Conservation (phyloP, 2,113 vertebrate species). For the Oreochromis spilurus region DNA sequence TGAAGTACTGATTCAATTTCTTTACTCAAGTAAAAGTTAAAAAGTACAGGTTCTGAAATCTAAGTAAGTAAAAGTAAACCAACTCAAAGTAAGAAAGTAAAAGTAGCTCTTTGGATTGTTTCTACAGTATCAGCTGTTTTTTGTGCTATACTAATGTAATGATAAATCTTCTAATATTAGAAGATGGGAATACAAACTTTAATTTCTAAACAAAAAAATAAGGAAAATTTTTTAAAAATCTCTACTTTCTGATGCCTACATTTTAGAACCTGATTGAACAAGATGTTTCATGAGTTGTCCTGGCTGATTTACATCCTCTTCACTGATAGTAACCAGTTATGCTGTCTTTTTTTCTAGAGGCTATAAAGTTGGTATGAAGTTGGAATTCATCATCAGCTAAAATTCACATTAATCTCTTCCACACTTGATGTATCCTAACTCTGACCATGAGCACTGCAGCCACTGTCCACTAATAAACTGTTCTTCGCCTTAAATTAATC, state of each 20-base stretch:
- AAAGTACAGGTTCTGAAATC: not conserved
- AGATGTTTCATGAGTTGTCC: not conserved
- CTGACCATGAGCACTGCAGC: not conserved
- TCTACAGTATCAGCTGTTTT: not conserved
- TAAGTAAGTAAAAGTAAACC: not conserved
- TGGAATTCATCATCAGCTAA: not conserved
- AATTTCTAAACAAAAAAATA: rapidly evolving
- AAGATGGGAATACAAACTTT: not conserved
- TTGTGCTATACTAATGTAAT: not conserved
- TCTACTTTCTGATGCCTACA: not conserved
- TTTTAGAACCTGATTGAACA: not conserved
- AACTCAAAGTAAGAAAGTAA: not conserved
- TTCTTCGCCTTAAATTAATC: not conserved
- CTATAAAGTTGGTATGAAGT: not conserved
- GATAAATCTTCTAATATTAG: not conserved
- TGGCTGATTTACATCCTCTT: not conserved
- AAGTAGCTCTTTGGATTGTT: not conserved
- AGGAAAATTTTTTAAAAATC: not conserved
- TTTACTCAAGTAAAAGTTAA: not conserved
- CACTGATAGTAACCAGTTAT: not conserved
- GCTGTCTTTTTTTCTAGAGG: not conserved
- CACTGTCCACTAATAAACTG: not conserved
- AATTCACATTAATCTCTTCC: not conserved
- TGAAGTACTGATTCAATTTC: not conserved
- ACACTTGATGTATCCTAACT: not conserved